phyloP scores from a whole-genome alignment of 2,113 vertebrate genomes.

The Apodemus sylvaticus region DNA sequence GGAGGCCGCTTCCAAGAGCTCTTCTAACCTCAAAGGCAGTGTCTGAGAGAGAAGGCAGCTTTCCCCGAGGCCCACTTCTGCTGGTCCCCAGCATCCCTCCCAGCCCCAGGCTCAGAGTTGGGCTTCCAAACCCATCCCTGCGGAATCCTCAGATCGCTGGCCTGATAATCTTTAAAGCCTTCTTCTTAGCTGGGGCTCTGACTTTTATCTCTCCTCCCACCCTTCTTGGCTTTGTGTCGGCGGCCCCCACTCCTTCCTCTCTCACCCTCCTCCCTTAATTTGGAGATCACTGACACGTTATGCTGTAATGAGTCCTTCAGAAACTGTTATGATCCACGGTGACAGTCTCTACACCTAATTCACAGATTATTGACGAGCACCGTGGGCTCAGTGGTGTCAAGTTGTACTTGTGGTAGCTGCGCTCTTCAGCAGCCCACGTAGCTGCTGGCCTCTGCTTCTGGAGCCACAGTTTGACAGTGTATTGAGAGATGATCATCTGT shows the following conservation, averaged over 20 bases:
- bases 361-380: constrained; percentile 83
- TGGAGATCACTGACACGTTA: constrained; percentile 85
- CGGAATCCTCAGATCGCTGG: constrained; percentile 80
- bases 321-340: constrained; percentile 83
- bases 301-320: constrained; percentile 85
- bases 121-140: constrained; percentile 64
- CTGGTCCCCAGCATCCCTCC: neutral
- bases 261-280: constrained; percentile 78
- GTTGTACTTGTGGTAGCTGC: constrained; percentile 82
- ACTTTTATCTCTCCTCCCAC: constrained; percentile 82
- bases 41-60: constrained; percentile 57
- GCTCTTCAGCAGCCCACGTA: constrained; percentile 72
- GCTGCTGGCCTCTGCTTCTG: constrained; percentile 60
- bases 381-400: constrained; percentile 84
- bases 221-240: constrained; percentile 75
- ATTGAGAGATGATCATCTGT: neutral
- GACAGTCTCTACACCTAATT: constrained; percentile 82
- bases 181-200: constrained; percentile 76
- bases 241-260: constrained; percentile 77
- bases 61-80: constrained; percentile 75
- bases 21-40: constrained; percentile 60
- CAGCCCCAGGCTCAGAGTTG: constrained; percentile 69
- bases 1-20: constrained; percentile 60
- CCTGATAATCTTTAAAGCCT: constrained; percentile 80
- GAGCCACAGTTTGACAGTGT: neutral